A percentile compares a stretch with the other conserved stretches of the same genome.
These are phyloP conservation scores for Triplophysa bombifrons DNA, from an alignment of 2,797 vertebrate genomes.

Conservation along the genomic window DNA sequence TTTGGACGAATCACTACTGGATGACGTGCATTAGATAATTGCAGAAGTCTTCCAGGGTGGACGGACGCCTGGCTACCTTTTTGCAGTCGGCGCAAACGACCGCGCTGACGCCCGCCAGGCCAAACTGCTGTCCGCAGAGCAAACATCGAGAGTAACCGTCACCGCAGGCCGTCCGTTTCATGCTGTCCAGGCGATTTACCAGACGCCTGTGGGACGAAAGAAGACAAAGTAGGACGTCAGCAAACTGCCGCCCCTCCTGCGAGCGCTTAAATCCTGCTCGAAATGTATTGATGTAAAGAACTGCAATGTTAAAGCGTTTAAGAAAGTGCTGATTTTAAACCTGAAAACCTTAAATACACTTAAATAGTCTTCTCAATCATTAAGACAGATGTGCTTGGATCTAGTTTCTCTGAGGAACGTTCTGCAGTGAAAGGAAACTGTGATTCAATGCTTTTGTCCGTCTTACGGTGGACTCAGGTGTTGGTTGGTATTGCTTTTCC, in stretches of 20 bases:
- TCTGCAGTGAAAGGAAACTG: background rate
- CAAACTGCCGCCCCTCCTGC: background rate
- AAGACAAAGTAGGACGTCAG: conserved; percentile 19
- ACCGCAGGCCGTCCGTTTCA: conserved; percentile 85
- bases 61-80: conserved; percentile 76
- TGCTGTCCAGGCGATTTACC: conserved; percentile 86
- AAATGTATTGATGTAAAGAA: conserved; percentile 29
- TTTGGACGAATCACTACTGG: conserved; percentile 12
- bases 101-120: conserved; percentile 75
- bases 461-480: conserved; percentile 3
- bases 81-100: conserved; percentile 92
- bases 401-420: conserved; percentile 21
- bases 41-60: background rate
- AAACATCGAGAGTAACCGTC: conserved; percentile 88
- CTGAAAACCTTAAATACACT: conserved; percentile 41
- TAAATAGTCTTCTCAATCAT: conserved; percentile 15
- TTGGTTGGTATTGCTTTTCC: conserved; percentile 7
- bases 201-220: conserved; percentile 78
- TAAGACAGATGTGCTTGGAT: conserved; percentile 39
- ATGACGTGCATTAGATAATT: conserved; percentile 32
- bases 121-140: conserved; percentile 87
- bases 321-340: conserved; percentile 47
- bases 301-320: conserved; percentile 26
- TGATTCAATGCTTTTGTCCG: background rate
- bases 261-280: background rate